Percentiles rank a stretch among this genome's conserved stretches.
phyloP scores from a whole-genome alignment of 1,140 invertebrate genomes.

The Phortica variegata region DNA sequence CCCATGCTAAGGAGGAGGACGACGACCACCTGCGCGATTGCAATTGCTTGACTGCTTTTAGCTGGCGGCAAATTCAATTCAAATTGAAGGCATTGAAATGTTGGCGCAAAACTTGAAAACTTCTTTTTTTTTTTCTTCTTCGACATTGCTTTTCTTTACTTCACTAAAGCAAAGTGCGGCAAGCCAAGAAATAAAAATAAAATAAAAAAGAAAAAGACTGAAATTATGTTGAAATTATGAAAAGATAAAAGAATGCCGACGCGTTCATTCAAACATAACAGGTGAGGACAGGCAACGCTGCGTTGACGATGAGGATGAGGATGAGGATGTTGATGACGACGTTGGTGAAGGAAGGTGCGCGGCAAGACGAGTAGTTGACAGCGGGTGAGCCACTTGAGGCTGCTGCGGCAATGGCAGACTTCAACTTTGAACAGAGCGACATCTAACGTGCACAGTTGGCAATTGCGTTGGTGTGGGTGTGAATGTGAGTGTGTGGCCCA shows the following conservation, averaged over 20 bases:
- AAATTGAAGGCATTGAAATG: constrained; percentile 53
- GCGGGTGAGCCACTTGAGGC: constrained; percentile 52
- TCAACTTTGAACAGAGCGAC: constrained; percentile 50
- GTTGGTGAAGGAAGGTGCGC: too few relatives aligned
- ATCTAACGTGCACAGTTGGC: constrained; percentile 51
- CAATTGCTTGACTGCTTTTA: not conserved
- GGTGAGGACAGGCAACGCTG: constrained; percentile 41
- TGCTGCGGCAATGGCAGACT: too few relatives aligned
- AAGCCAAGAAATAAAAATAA: constrained; percentile 17
- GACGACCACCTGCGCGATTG: too few relatives aligned
- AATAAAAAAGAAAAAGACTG: constrained; percentile 19
- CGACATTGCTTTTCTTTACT: constrained; percentile 26
- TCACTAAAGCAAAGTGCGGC: constrained; percentile 10
- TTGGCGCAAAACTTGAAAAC: constrained; percentile 39
- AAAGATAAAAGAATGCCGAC: constrained; percentile 52
- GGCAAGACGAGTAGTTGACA: too few relatives aligned
- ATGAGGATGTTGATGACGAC: not conserved
- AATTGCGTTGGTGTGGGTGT: too few relatives aligned
- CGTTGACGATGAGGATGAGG: constrained; percentile 17
- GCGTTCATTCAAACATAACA: constrained; percentile 52
- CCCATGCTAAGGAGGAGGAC: too few relatives aligned
- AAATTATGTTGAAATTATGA: too few relatives aligned
- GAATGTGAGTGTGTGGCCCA: too few relatives aligned
- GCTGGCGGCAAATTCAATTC: constrained; percentile 49
- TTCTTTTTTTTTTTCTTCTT: constrained; percentile 43